phyloP scores from a whole-genome alignment of 2,888 invertebrate genomes.

The Bembecia ichneumoniformis region DNA sequence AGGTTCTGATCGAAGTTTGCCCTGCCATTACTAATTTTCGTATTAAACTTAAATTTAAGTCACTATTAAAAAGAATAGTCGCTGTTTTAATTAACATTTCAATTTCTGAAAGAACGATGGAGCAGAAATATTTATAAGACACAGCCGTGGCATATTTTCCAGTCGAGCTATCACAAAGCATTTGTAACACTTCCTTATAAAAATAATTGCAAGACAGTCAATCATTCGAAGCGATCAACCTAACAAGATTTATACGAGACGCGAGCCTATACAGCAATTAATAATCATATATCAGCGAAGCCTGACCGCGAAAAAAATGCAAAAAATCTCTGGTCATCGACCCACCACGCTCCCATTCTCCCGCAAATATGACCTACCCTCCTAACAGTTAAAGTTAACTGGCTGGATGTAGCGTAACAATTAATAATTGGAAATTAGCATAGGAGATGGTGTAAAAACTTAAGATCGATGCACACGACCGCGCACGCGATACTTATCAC shows the following conservation, averaged over 20 bases:
- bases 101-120: too few relatives aligned
- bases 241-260: constrained; percentile 1
- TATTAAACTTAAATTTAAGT: too few relatives aligned
- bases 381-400: constrained; percentile 20
- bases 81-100: too few relatives aligned
- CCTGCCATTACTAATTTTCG: too few relatives aligned
- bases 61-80: too few relatives aligned
- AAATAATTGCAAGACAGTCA: neutral
- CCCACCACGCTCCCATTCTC: constrained; percentile 37
- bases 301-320: constrained; percentile 4
- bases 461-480: constrained; percentile 38
- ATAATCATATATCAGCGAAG: constrained; percentile 9
- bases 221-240: neutral
- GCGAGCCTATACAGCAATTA: constrained; percentile 7
- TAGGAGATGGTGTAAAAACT: constrained; percentile 25
- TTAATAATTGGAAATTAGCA: constrained; percentile 33
- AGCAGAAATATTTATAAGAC: too few relatives aligned
- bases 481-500: constrained; percentile 19
- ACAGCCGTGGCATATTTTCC: too few relatives aligned
- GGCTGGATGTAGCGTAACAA: constrained; percentile 26
- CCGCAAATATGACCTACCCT: constrained; percentile 29
- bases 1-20: too few relatives aligned
- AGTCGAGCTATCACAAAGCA: too few relatives aligned
- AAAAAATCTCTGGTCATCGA: constrained; percentile 14
- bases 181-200: neutral